Base-by-base conservation (phyloP, 1,140 invertebrate genomes). In the Caenorhabditis elegans region DNA sequence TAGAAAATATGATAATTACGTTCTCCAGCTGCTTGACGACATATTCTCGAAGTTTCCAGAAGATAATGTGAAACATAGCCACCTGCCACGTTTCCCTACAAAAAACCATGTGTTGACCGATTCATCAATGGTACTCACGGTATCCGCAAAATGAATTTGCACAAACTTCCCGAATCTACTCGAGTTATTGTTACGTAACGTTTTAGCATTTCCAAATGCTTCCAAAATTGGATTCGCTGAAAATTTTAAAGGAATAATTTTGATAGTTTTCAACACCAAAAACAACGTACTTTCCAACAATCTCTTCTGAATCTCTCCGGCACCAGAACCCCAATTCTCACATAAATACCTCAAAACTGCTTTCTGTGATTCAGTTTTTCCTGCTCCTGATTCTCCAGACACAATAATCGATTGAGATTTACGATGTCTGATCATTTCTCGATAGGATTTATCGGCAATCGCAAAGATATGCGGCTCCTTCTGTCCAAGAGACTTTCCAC, bases 161-260 rank as follows among this genome's bases (percentile, higher is more conserved):
- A 98, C 96, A 91, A 98, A 98, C 91, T 98, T 98, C n/a, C 97
- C 97, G 90, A 98, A 98, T 36, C 97, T 92, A 55, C 95, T 96
- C 19, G 95, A 97, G 90, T 98, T 98, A 90, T 98, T 96, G 90
- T 98, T 98, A 36, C 96, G 92, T 10, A 96, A 94, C 0, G 97
- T 98, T 91, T 97, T 98, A 0, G 96, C 96, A 92, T 98, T 98
- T 80, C 92, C 92, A 91, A 98, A 98, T 5, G 96, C 95, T 92
- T 98, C 96, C 24, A 98, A 91, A 46, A 98, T 93, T 10, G 96
- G 97, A 91, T 98, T 98, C 11, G 96, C 86, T 87, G 55, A 22
- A 70, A 70, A 19, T n/a, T 24, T 13, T 19, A 26, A 10, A 22
- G 0, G 31, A 43, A 17, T 26, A 79, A 88, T 46, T 47, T 24